Base-by-base conservation (phyloP, 2,888 invertebrate genomes). In the Megastigmus dorsalis region DNA sequence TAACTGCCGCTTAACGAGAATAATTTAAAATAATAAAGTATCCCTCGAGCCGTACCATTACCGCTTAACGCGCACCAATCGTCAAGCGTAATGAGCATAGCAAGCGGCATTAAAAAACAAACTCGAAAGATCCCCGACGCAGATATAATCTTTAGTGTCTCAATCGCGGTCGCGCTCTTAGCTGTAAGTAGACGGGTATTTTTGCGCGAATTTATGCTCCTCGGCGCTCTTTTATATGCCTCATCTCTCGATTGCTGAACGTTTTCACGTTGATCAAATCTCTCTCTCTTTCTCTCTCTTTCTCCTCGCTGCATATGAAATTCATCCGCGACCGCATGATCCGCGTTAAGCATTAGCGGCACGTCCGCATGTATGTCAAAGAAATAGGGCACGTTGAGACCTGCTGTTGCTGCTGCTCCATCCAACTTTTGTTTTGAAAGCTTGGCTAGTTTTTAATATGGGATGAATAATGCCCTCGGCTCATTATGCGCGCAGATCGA, bases 341-440 rank as follows among this genome's bases (percentile, higher is more conserved):
- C 38, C 50, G 38, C 23, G 15, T 43, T 63, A 66, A 57, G 67
- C 71, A 75, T 75, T 71, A 48, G 9, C 57, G 6, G 62, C 75
- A 70, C 75, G 75, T 75, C 30, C 62, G 10, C 75, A 71, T 67
- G 75, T 67, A 71, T 71, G 75, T 75, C 75, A 67, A 71, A 75
- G 71, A 75, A 75, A 75, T 67, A 75, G 75, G 67, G 70, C 71
- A 75, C 67, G 71, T 71, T 68, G 65, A 3, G 1, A 9, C n/a
- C 13, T 6, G 68, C 2, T 7, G 10, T 9, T 18, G n/a, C n/a
- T n/a, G n/a, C n/a, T n/a, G n/a, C n/a, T n/a, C n/a, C n/a, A 50
- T 50, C 38, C 30, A 26, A 60, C 60, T 62, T 65, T 69, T 75
- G 62, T 71, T 71, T 71, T 57, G 62, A 75, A 57, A 62, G 71